Evolutionary conservation across 2,888 invertebrate species (phyloP).

Genomic region (Heliconius erato): DNA sequence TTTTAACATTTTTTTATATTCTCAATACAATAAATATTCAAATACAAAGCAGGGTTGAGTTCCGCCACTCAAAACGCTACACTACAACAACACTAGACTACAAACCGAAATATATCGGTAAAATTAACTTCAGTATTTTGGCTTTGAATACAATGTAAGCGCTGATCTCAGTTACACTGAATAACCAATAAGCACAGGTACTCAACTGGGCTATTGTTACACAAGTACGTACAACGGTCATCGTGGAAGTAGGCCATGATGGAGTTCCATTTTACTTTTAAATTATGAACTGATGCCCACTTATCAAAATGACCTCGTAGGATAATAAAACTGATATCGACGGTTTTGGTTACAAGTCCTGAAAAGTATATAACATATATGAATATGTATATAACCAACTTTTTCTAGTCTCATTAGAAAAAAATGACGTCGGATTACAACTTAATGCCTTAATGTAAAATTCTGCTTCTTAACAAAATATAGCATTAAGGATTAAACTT

Average conservation of each 20-base stretch:
- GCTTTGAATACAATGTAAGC: slow-evolving; percentile 1
- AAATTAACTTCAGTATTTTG: background rate
- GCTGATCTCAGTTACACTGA: slow-evolving; percentile 3
- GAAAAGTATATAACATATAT: background rate
- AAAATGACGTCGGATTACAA: no score
- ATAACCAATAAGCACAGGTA: slow-evolving; percentile 10
- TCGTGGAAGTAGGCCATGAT: slow-evolving; percentile 17
- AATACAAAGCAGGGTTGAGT: background rate
- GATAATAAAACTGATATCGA: background rate
- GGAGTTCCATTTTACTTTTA: slow-evolving; percentile 13
- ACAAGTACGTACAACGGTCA: slow-evolving; percentile 13
- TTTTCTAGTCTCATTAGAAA: no score
- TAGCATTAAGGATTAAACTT: no score
- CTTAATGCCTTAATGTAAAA: no score
- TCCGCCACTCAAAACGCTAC: background rate
- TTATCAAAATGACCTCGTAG: background rate
- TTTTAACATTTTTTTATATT: no score
- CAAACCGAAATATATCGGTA: background rate
- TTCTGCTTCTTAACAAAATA: no score
- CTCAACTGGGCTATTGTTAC: background rate
- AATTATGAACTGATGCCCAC: background rate
- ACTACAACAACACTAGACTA: no score
- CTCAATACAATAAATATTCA: background rate
- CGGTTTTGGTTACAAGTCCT: background rate
- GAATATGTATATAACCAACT: no score